Conservation (phyloP, 2,888 invertebrate species). For the Temnothorax ravouxi region DNA sequence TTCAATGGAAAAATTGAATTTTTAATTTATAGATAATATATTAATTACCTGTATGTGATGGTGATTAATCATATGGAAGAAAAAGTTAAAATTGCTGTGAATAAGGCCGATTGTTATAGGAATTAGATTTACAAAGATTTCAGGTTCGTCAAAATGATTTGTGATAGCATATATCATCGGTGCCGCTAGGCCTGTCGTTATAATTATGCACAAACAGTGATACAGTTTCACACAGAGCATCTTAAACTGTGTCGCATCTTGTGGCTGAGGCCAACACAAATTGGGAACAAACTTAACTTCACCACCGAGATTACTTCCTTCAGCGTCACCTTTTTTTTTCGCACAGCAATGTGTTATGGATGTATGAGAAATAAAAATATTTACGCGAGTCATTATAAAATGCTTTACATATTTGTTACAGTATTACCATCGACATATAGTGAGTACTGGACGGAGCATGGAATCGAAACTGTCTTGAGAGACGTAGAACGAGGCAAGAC, state of each 20-base stretch:
- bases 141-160: neutral
- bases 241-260: neutral
- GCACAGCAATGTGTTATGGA: neutral
- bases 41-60: slow-evolving; percentile 23
- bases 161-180: neutral
- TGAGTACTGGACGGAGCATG: no score
- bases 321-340: neutral
- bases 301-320: neutral
- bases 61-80: neutral
- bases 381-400: no score
- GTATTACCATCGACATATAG: no score
- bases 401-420: no score
- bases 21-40: neutral
- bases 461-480: no score
- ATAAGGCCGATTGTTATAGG: rapidly evolving
- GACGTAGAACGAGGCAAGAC: no score
- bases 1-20: no score
- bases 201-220: neutral
- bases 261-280: neutral
- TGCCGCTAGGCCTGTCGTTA: neutral
- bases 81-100: neutral
- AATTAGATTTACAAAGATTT: neutral
- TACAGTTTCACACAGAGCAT: neutral
- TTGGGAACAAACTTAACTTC: slow-evolving; percentile 5
- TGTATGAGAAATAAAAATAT: no score